Evolutionary conservation across 2,113 vertebrate genomes (phyloP), one percentile per base, ranked within the genome.

Genomic region (Rhombomys opimus): DNA sequence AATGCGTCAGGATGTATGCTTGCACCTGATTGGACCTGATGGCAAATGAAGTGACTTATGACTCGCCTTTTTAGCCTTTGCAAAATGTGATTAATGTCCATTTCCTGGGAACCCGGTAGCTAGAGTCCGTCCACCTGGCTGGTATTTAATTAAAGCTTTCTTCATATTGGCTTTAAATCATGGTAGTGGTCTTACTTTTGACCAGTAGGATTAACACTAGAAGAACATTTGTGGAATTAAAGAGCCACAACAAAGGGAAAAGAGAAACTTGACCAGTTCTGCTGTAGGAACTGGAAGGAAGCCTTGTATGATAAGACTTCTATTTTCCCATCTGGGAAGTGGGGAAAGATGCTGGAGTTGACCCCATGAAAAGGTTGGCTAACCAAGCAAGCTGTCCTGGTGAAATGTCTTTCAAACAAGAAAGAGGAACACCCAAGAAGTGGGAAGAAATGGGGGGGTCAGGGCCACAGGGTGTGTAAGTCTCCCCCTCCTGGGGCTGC

Each of bases 211-310:
- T 70, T 14, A 70, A 2, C 32, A 17, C 15, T 17, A 70, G 68
- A 17, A 70, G 68, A 68, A 68, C 67, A 70, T 7, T 35, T 35
- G 14, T 1, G 2, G 8, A 13, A 38, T 18, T 9, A 32, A 57
- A 63, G 90, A 87, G 57, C 57, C n/a, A 13, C 12, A 1, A 59
- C 59, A 50, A 35, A 77, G 52, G 10, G 76, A 41, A 90, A 54
- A 73, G n/a, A 22, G 38, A 54, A 54, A 25, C 5, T 32, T 46
- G 0, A 1, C 0, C 22, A 59, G 68, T 32, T n/a, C 0, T 3
- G 18, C 6, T 57, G 12, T 57, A 15, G 57, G 12, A 57, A 52
- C 20, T 3, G 17, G 41, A 70, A 61, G 89, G 32, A 80, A 59
- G 5, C 30, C 3, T 35, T n/a, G 35, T 5, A 17, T 2, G 80